A percentile compares a stretch with the other conserved stretches of the same genome.
phyloP scores from a whole-genome alignment of 2,797 vertebrate genomes.

The Anas bahamensis region DNA sequence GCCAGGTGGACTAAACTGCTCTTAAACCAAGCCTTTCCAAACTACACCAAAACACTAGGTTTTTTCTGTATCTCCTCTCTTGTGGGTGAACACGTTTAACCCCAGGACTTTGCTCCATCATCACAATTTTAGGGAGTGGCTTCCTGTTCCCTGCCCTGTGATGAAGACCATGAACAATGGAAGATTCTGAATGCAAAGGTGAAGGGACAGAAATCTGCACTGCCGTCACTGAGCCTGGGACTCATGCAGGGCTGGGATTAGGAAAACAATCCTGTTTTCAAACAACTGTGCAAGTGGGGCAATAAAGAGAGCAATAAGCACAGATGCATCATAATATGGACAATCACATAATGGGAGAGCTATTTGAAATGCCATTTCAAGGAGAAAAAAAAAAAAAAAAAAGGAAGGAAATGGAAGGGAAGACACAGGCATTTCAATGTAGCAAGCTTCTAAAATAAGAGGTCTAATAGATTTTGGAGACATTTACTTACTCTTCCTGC shows the following conservation, averaged over 20 bases:
- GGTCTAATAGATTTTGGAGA: background rate
- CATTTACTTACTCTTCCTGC: background rate
- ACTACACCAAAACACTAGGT: background rate
- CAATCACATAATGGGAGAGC: background rate
- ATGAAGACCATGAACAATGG: background rate
- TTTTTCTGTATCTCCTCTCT: background rate
- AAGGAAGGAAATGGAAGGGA: background rate
- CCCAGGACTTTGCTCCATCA: background rate
- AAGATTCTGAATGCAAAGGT: background rate
- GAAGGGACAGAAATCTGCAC: background rate
- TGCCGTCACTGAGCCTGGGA: background rate
- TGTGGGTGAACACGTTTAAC: background rate
- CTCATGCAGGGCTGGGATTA: background rate
- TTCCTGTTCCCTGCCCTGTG: background rate
- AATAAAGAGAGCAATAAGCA: background rate
- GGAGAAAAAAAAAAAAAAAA: background rate
- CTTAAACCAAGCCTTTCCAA: background rate
- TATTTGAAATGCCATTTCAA: background rate
- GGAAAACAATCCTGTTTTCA: background rate
- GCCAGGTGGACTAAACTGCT: background rate
- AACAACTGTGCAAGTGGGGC: background rate
- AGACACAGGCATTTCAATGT: background rate
- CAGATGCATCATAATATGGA: background rate
- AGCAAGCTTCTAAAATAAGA: background rate
- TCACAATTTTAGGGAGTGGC: background rate